Conservation (phyloP, 2,113 vertebrate species). For the Cathartes aura region DNA sequence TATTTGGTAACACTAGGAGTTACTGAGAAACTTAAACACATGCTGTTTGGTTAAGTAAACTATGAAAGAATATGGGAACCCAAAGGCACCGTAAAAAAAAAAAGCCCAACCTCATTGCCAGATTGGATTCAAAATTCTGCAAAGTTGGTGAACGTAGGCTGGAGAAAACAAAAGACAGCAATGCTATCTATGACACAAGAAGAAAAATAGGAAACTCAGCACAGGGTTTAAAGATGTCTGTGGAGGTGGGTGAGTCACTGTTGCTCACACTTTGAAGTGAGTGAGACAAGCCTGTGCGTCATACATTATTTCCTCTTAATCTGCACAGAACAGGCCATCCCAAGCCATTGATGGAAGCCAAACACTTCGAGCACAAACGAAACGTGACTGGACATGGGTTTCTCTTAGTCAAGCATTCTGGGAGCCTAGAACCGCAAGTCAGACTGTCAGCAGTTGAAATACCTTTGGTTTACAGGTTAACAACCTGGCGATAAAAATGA, state of each 20-base stretch:
- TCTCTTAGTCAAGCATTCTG: slow-evolving; percentile 62
- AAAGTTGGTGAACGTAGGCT: slow-evolving; percentile 31
- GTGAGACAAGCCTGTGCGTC: slow-evolving; percentile 51
- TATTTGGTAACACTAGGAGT: slow-evolving; percentile 20
- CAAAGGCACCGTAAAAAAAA: slow-evolving; percentile 18
- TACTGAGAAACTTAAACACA: slow-evolving; percentile 48
- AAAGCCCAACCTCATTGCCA: slow-evolving; percentile 7
- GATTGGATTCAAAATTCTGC: slow-evolving; percentile 51
- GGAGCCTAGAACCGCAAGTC: slow-evolving; percentile 33
- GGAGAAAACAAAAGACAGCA: slow-evolving; percentile 60
- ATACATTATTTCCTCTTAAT: slow-evolving; percentile 57
- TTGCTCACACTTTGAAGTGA: slow-evolving; percentile 64
- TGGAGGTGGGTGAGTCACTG: slow-evolving; percentile 68
- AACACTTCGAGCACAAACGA: slow-evolving; percentile 9
- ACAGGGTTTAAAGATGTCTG: slow-evolving; percentile 60
- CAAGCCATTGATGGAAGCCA: slow-evolving; percentile 40
- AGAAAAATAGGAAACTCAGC: slow-evolving; percentile 53
- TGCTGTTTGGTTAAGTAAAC: slow-evolving; percentile 38
- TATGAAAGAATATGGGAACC: slow-evolving; percentile 32
- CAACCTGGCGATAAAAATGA: slow-evolving; percentile 36
- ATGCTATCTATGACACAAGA: slow-evolving; percentile 44
- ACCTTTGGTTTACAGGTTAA: slow-evolving; percentile 52
- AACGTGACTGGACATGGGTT: slow-evolving; percentile 63
- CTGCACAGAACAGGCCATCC: slow-evolving; percentile 48
- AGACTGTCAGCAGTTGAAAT: slow-evolving; percentile 54